Base-by-base conservation (phyloP, 64 coral and sea anemone species). In the Montipora capricornis region DNA sequence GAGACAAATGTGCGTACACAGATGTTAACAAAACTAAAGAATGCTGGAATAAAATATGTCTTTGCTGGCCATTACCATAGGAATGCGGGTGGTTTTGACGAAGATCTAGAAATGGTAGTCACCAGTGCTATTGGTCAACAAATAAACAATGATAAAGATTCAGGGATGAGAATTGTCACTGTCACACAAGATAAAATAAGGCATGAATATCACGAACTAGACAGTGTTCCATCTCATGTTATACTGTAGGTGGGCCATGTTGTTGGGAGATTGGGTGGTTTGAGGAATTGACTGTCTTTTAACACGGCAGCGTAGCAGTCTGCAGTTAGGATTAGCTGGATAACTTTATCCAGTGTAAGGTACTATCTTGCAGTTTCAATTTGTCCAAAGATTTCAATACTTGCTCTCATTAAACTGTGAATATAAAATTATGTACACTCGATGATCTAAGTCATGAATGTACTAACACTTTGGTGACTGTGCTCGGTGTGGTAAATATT, bases 21-120 rank as follows among this genome's bases (percentile, higher is more conserved):
- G 77, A 96, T 99, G 92, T 44, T 99, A 1, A 79, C 84, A 81
- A 99, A 99, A 70, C 80, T 99, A 19, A 94, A 90, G 74, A 87
- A 90, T 70, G 98, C 98, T 49, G 98, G 98, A 20, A 86, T 99
- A 13, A 96, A 83, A 71, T 95, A 99, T 88, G 82, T 99, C 1
- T 99, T 99, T 95, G 98, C 98, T 48, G 98, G 98, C 71, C 98
- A 99, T 90, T 99, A 99, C 71, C 98, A 99, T 66, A 83, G 92
- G 77, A 99, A 99, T 96, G 98, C 98, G n/a, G 98, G 98, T 80
- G 98, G 95, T 16, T 92, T 94, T 92, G 84, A 93, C 90, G 95
- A 93, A 5, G 92, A 95, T 29, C 83, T 99, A 13, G 98, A 99
- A 93, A 96, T 99, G 94, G 80, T 99, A 70, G 98, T 99, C 16